Evolutionary conservation across 2,113 vertebrate genomes (phyloP), one percentile per base, ranked within the genome.

Genomic region (Synchiropus splendidus): DNA sequence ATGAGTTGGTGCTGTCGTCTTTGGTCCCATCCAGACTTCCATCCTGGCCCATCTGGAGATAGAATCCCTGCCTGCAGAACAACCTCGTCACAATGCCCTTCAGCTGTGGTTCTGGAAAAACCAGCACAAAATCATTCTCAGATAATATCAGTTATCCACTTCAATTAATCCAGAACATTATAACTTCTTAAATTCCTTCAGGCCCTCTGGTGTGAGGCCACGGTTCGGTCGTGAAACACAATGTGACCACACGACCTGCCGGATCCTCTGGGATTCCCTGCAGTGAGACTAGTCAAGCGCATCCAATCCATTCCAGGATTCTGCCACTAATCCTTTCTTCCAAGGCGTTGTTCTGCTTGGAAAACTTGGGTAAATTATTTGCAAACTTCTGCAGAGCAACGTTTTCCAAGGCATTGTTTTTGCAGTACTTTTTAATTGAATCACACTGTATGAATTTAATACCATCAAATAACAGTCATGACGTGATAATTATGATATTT

Each of bases 11-110:
- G 89, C 90, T 93, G 90, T 96, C 92, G 67, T 96, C 92, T 90
- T 96, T 96, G 82, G 91, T 92, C 83, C 91, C 92, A 48, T 94
- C 92, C 83, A 96, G 83, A 89, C 89, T 89, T 88, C 92, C 92
- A 92, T 96, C 91, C 40, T 92, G 89, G 83, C 92, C 90, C 92
- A 96, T 96, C 87, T 96, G 92, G 88, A 96, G 92, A 89, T 94
- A 96, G 87, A 92, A 96, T 73, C 91, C 92, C 88, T 96, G 92
- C 82, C 92, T 92, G 90, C 91, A 94, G 84, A 92, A 96, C 89
- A 96, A 90, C 86, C 92, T 91, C 88, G 92, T 96, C 90, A 96
- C 91, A 87, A 96, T 96, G 68, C 92, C 92, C 90, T 96, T 96
- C 87, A 96, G 92, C 87, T 96, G 92, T 81, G 92, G 91, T 92